Base-by-base conservation (phyloP, 1,140 invertebrate genomes). In the Drosophila lowei region DNA sequence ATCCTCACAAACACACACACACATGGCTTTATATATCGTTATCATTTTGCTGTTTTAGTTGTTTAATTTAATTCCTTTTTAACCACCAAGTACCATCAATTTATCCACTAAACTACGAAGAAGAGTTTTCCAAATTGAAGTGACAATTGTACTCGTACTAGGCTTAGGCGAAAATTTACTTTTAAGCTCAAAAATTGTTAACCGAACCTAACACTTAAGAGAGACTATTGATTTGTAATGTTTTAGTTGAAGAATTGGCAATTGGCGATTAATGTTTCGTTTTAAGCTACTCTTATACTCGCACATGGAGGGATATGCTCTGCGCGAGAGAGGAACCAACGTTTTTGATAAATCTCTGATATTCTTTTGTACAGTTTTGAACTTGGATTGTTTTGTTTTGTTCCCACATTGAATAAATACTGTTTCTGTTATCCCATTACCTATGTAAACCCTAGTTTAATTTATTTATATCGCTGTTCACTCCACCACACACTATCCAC, bases 11-110 rank as follows among this genome's bases (percentile, higher is more conserved):
- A 63, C 50, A 59, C 54, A 60, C 41, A 55, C 44, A 67, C 11
- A 34, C 73, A 25, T 66, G 75, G 65, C 59, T 55, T 58, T 54
- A 59, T n/a, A 21, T 56, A 75, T 52, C 55, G 49, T 43, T 73
- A 64, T 70, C 65, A 71, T 78, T 88, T 86, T 73, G 54, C 71
- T 81, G 77, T 73, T 79, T 86, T 77, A 77, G 80, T 84, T 21
- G 16, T 70, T 25, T 48, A 41, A 25, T 70, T 70, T 67, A 57
- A 49, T 83, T 83, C 52, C 68, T 73, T 76, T 62, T 56, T 67
- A 64, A 85, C 57, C 68, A 68, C 44, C 47, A 30, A 30, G 8
- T 9, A 30, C 28, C 56, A 21, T 61, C 44, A 63, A 57, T 70
- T 25, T 63, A 76, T 72, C 57, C 41, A 71, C 47, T 28, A 48